Percentiles rank a stretch among this genome's conserved stretches.
Evolutionary conservation across 2,797 vertebrate species (phyloP).

Genomic region (Fratercula arctica): DNA sequence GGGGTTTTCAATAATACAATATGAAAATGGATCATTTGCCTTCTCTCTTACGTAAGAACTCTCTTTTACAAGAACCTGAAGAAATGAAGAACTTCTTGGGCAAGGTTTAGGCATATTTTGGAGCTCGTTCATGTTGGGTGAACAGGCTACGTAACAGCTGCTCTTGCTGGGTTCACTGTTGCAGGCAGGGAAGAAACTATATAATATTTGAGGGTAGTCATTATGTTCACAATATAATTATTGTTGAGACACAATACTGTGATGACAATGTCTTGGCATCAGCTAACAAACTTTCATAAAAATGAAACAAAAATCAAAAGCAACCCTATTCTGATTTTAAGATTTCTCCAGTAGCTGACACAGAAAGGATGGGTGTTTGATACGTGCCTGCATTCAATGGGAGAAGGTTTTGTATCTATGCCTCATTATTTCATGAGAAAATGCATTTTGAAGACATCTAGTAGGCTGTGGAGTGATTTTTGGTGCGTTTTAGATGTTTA

Average conservation of each 20-base stretch:
- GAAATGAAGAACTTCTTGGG: neutral
- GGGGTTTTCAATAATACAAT: neutral
- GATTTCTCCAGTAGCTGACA: neutral
- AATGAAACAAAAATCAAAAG: neutral
- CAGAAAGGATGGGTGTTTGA: neutral
- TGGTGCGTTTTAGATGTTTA: neutral
- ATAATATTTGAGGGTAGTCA: neutral
- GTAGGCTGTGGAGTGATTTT: neutral
- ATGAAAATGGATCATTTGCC: neutral
- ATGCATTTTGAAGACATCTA: neutral
- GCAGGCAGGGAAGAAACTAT: neutral
- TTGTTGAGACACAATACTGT: neutral
- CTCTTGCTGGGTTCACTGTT: neutral
- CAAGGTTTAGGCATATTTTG: neutral
- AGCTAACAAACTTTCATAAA: neutral
- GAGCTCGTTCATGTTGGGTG: neutral
- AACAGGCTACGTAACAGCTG: neutral
- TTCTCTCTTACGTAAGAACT: neutral
- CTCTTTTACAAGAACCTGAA: neutral
- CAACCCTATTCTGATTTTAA: neutral
- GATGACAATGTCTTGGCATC: neutral
- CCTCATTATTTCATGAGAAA: neutral
- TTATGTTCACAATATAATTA: neutral
- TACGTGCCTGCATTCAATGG: accelerated
- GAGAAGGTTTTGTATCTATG: neutral